Conservation (phyloP, 2,113 vertebrate genomes). For the Gallinago media region DNA sequence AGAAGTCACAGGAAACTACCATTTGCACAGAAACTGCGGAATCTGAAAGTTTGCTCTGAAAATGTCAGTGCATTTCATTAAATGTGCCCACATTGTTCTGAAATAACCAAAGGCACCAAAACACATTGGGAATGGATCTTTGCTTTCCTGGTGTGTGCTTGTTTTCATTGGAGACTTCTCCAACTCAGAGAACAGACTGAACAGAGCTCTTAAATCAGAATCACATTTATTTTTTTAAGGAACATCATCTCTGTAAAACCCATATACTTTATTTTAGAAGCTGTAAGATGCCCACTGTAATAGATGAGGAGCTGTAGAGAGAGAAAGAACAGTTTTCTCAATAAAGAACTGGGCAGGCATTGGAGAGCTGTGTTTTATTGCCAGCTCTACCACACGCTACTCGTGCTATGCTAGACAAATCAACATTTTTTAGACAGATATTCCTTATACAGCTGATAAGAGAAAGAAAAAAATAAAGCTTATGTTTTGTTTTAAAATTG, state of each 20-base stretch:
- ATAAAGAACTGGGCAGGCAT: background rate
- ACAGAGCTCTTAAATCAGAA: background rate
- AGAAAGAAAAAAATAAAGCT: background rate
- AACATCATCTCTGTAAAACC: background rate
- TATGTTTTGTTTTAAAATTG: background rate
- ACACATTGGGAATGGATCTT: background rate
- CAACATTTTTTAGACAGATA: background rate
- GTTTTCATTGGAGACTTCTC: background rate
- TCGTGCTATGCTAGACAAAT: background rate
- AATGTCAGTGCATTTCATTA: background rate
- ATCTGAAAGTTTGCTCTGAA: background rate
- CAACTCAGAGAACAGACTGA: background rate
- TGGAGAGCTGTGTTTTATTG: background rate
- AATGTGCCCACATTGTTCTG: background rate
- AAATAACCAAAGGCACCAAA: background rate
- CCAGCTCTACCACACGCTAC: background rate
- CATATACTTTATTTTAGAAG: background rate
- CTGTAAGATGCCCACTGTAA: background rate
- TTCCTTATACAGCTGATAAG: background rate
- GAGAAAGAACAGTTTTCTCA: background rate
- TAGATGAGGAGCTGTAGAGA: background rate
- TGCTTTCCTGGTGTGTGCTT: background rate
- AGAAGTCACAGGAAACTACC: background rate
- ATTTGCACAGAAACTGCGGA: background rate
- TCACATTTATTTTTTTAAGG: background rate